Percentiles rank a stretch among this genome's conserved stretches.
phyloP scores from a whole-genome alignment of 2,888 invertebrate genomes.

The Dryobotodes eremita region DNA sequence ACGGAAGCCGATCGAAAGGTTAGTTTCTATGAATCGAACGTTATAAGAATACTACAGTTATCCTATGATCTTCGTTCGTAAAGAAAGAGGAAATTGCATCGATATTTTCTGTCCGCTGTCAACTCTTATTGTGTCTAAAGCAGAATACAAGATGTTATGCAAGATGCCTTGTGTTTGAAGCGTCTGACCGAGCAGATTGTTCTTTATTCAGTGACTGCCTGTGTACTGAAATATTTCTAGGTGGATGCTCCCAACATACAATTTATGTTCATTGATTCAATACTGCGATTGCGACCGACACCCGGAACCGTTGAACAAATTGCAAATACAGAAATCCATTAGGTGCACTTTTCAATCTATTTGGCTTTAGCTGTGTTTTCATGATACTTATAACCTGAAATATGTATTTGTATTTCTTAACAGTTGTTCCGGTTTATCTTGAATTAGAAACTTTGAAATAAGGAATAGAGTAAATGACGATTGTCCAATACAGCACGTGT shows the following conservation, averaged over 20 bases:
- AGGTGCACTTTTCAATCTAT: constrained; percentile 2
- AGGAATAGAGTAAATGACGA: constrained; percentile 3
- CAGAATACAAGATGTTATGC: constrained; percentile 17
- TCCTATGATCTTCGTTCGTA: neutral
- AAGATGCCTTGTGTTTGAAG: constrained; percentile 12
- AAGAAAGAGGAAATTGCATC: constrained; percentile 26
- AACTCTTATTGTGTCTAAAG: constrained; percentile 19
- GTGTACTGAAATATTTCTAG: constrained; percentile 2
- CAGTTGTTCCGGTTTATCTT: neutral
- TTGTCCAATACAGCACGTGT: neutral
- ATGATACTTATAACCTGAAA: neutral
- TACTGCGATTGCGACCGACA: neutral
- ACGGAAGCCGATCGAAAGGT: neutral
- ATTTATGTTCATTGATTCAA: neutral
- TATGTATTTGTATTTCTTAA: neutral
- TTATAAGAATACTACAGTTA: neutral
- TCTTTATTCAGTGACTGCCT: constrained; percentile 14
- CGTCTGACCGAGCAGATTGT: neutral
- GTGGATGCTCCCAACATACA: neutral
- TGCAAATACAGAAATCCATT: constrained; percentile 2
- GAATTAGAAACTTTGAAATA: neutral
- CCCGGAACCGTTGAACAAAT: neutral
- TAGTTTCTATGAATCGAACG: neutral
- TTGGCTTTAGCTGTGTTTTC: neutral
- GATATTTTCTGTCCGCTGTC: constrained; percentile 19